phyloP scores from a whole-genome alignment of 64 coral and sea anemone genomes.

The Dendrophyllia cribrosa region DNA sequence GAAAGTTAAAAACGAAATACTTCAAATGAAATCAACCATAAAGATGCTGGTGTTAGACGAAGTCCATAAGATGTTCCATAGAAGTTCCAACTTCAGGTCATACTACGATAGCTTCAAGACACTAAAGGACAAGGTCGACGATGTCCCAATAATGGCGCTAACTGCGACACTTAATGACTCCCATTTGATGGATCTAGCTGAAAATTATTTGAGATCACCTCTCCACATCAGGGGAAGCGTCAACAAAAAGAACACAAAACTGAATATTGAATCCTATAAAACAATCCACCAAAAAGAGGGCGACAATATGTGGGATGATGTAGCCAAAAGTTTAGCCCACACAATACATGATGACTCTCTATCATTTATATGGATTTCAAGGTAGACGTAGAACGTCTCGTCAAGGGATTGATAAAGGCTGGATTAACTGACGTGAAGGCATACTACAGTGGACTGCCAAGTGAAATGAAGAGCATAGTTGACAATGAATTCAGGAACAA shows the following conservation, averaged over 20 bases:
- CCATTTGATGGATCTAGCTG: background rate
- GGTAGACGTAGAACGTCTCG: conserved; percentile 59
- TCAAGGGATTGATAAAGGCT: background rate
- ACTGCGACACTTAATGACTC: conserved; percentile 41
- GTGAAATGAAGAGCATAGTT: conserved; percentile 34
- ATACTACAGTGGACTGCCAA: background rate
- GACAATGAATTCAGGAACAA: conserved; percentile 45
- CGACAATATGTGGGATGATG: conserved; percentile 26
- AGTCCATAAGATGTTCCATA: conserved; percentile 70
- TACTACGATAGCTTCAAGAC: conserved; percentile 23
- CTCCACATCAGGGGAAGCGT: conserved; percentile 8
- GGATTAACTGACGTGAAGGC: conserved; percentile 17
- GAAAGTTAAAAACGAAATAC: background rate
- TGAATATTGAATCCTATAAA: conserved; percentile 26
- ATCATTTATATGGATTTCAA: conserved; percentile 85
- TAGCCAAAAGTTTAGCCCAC: background rate
- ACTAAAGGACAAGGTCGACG: background rate
- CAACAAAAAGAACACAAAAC: conserved; percentile 27
- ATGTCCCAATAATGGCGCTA: conserved; percentile 36
- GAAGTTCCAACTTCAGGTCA: conserved; percentile 35
- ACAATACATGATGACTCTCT: conserved; percentile 30
- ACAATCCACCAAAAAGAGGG: background rate
- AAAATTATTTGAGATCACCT: conserved; percentile 1
- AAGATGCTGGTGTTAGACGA: conserved; percentile 65
- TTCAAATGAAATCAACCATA: background rate